Evolutionary conservation across 2,888 invertebrate genomes (phyloP).

Genomic region (Plagodis pulveraria): DNA sequence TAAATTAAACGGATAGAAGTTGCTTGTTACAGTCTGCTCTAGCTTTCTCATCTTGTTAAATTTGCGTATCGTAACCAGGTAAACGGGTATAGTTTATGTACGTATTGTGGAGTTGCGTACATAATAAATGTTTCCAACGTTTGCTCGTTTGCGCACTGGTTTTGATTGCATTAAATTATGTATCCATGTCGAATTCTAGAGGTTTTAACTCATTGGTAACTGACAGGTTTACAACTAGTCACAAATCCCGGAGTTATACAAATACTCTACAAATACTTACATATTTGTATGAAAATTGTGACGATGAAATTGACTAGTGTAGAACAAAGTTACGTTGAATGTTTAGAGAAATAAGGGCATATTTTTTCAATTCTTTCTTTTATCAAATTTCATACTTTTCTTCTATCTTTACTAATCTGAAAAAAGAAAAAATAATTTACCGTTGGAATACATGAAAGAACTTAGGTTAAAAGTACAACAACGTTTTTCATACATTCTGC

Average conservation of each 20-base stretch:
- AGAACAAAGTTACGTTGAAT: neutral
- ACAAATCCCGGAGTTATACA: constrained; percentile 33
- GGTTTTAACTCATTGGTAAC: constrained; percentile 34
- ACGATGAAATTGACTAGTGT: constrained; percentile 28
- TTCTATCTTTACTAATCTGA: too few species aligned
- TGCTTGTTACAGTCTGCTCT: constrained; percentile 64
- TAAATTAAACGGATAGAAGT: constrained; percentile 76
- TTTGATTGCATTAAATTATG: constrained; percentile 37
- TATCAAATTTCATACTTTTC: too few species aligned
- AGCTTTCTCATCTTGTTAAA: constrained; percentile 65
- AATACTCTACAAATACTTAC: too few species aligned
- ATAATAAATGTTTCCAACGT: constrained; percentile 41
- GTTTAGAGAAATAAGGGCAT: neutral
- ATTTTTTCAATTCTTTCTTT: too few species aligned
- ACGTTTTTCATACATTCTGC: too few species aligned
- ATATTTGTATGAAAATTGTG: constrained; percentile 23
- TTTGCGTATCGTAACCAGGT: constrained; percentile 55
- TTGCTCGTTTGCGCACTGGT: constrained; percentile 32
- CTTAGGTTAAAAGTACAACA: too few species aligned
- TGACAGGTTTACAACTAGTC: constrained; percentile 37
- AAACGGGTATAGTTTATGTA: constrained; percentile 52
- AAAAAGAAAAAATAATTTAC: too few species aligned
- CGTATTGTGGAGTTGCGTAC: constrained; percentile 42
- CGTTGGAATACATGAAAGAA: too few species aligned
- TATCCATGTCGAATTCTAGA: constrained; percentile 37